Evolutionary conservation across 2,888 invertebrate species (phyloP), one percentile per base, ranked within the genome.

Genomic region (Epistrophe grossulariae): DNA sequence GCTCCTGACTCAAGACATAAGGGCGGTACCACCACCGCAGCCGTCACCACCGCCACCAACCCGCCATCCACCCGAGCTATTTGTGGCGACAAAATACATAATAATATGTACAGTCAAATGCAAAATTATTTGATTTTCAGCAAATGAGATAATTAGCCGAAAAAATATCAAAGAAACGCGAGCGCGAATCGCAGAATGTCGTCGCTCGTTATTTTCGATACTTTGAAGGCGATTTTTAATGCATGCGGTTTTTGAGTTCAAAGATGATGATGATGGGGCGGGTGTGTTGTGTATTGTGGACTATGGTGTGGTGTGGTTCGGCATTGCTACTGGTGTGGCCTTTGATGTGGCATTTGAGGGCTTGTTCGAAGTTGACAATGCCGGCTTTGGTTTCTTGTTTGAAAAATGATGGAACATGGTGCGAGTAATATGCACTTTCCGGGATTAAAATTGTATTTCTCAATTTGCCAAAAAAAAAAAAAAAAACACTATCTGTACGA

Each of bases 81-180:
- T 78, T 78, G 38, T 52, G 74, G 78, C 81, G 77, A 55, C 72
- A 68, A 68, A 68, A 48, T 24, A 24, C 24, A 24, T 24, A 68
- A n/a, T n/a, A 0, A 48, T 62, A 62, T 24, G 28, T 73, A 59
- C 43, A 59, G 45, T 74, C 45, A 79, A 74, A 82, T 68, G 87
- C 79, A 50, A 76, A 87, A 83, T 76, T 87, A 70, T 87, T 87
- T 87, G 83, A 87, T 87, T 87, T 80, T 87, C 87, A 87, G 87
- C 87, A 87, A 87, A 87, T 87, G 83, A 76, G 87, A 87, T 87
- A 87, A 87, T 87, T 87, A 87, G 87, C 83, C 87, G 87, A 87
- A 87, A 82, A 87, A 68, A 79, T 83, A 83, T 83, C 82, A 87
- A 87, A 83, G 87, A n/a, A 71, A 79, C 19, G 74, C 68, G 72